Base-by-base conservation (phyloP, 2,797 vertebrate species). In the Sternarchorhynchus goeldii region DNA sequence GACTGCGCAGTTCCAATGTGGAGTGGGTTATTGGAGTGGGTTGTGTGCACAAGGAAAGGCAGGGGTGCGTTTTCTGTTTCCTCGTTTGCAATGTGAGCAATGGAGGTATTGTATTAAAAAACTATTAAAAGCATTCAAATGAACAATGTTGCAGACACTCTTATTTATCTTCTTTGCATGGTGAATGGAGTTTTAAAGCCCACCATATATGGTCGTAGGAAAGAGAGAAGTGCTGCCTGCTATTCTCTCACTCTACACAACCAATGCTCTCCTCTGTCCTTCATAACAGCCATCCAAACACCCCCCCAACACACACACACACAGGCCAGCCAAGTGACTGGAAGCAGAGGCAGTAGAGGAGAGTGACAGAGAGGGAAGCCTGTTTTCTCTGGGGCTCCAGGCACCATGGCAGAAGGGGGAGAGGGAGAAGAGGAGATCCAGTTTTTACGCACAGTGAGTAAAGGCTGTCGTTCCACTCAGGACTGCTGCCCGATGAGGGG, bases 401-500 rank as follows among this genome's bases (percentile, higher is more conserved):
- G 83, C 78, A 91, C 69, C 76, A 97, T 97, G 96, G 95, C 95
- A 62, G 96, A 97, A 87, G 95, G 90, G 76, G 94, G 93, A 79
- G 96, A 96, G 83, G 95, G 94, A 78, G 96, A 97, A 79, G 96
- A 97, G 77, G 96, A 97, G 81, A 96, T 97, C 79, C 96, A 96
- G 88, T 97, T 97, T 84, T 89, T 97, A 75, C 93, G 96, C n/a
- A 97, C 96, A 0, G 96, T 97, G 88, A 93, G 95, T 93, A 80
- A 86, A 16, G 20, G 20, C 34, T 32, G 62, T 68, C 64, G 57
- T 56, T 4, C 80, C 50, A 73, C 41, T 77, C 73, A 60, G 60
- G 25, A 53, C 36, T 5, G 18, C 21, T 41, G 16, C 18, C 7
- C 12, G 6, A 68, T 59, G 39, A 16, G 5, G 20, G 0, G n/a